Evolutionary conservation across 1,140 invertebrate species (phyloP), one percentile per base, ranked within the genome.

Genomic region (Drosophila serrata): DNA sequence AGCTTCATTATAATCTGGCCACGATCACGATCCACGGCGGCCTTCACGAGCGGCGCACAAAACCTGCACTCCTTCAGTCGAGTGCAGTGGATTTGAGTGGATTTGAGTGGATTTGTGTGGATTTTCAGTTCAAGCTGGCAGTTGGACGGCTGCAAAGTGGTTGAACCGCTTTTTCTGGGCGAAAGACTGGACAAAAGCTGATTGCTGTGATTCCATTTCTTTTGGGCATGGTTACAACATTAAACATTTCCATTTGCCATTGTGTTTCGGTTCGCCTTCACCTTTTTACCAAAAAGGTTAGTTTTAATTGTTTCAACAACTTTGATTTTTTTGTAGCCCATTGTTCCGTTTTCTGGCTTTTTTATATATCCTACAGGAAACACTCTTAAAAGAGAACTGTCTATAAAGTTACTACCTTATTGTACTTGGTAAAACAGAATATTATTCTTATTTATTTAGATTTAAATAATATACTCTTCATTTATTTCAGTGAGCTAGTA

Each of bases 251-350:
- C 67, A 59, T 73, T 79, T 64, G 40, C 65, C 59, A 72, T 72
- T 79, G 75, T 79, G 43, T 48, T 12, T 24, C n/a, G 31, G 59
- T 15, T 58, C 45, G 57, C 67, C 76, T 81, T 69, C 61, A 68
- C 57, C 70, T 75, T 70, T 62, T 56, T 17, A 46, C 53, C 53
- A 77, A 77, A 87, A 84, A 88, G 84, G 84, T 88, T 88, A 84
- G 63, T 84, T 88, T 88, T 88, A 88, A 88, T 88, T 90, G 81
- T 84, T 84, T 81, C 37, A 65, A 33, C 63, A 46, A 68, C 60
- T 79, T 68, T 72, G 63, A 45, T 45, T 60, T 33, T 51, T 40
- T 48, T 57, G 22, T 27, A 27, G 42, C 13, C 72, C 84, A 82
- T 82, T 86, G 82, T 86, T 82, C 42, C 37, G 39, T 4, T 49